Base-by-base conservation (phyloP, 2,113 vertebrate genomes). In the Dipodomys merriami region DNA sequence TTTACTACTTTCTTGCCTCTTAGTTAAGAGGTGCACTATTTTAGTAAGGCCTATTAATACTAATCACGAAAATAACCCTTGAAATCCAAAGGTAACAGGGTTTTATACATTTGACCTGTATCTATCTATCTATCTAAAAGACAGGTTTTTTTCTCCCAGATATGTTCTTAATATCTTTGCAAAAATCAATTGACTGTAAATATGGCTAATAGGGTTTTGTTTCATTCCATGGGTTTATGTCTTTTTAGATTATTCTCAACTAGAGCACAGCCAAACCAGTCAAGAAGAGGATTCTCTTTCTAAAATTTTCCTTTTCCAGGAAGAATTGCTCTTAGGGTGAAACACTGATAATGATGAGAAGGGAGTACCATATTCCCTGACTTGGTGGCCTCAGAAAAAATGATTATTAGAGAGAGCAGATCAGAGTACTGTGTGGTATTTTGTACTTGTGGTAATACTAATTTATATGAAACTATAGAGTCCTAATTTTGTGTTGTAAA, bases 371-470 rank as follows among this genome's bases (percentile, higher is more conserved):
- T 78, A 74, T 74, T 91, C 27, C n/a, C 15, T 62, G n/a, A 22
- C 44, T 89, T 74, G n/a, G 69, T 91, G 33, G 64, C 33, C 33
- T 93, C 57, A 67, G 46, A 64, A 83, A n/a, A 79, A 76, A 77
- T 39, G 23, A 88, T 5, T 68, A 0, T 53, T 71, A 19, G 53
- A 57, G 46, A 68, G 19, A 84, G 35, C 65, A 84, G 27, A n/a
- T 81, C 80, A 84, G 88, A 91, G 19, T 86, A 76, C 11, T 25
- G 80, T n/a, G 2, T 77, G 46, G 46, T 74, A 2, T 68, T 10
- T 68, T 76, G 27, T 25, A 83, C 30, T 90, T 86, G 7, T 12
- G 49, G 3, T 69, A 33, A 44, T 79, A 46, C 22, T 27, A 39
- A 33, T 91, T 78, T 15, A 83, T 87, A 29, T 33, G 15, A 62